A percentile compares a stretch with the other conserved stretches of the same genome.
Conservation (phyloP, 2,888 invertebrate species). For the Baronia brevicornis region DNA sequence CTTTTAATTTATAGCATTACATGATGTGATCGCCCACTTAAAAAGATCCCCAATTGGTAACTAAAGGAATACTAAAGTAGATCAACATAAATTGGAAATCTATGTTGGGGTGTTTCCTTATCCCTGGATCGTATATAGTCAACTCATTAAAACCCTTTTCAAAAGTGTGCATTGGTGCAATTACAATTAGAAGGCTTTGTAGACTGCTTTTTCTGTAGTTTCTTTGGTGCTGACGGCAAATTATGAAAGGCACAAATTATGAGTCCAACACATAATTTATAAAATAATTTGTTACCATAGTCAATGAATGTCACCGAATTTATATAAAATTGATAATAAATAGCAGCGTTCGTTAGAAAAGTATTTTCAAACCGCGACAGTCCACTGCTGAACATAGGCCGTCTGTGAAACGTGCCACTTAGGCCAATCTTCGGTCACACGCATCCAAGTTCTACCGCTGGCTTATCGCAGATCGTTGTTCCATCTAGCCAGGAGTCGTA, state of each 20-base stretch:
- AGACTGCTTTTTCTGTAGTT: slow-evolving; percentile 20
- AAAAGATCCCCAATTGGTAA: slow-evolving; percentile 19
- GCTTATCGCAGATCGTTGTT: too few species aligned
- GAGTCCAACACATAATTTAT: too few species aligned
- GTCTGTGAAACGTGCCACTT: too few species aligned
- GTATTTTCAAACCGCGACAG: too few species aligned
- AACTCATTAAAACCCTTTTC: slow-evolving; percentile 57
- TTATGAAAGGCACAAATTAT: slow-evolving; percentile 3
- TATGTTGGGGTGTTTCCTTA: slow-evolving; percentile 25
- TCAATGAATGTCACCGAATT: too few species aligned
- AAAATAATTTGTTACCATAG: too few species aligned
- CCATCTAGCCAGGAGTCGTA: too few species aligned
- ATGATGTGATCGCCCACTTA: slow-evolving; percentile 25
- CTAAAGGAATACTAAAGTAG: slow-evolving; percentile 14
- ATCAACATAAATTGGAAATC: slow-evolving; percentile 23
- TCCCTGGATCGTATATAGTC: slow-evolving; percentile 32
- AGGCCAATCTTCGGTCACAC: too few species aligned
- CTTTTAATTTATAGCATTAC: slow-evolving; percentile 13
- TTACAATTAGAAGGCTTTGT: slow-evolving; percentile 43
- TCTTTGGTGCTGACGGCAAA: slow-evolving; percentile 1
- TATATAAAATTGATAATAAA: too few species aligned
- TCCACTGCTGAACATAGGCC: too few species aligned
- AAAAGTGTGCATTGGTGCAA: slow-evolving; percentile 48
- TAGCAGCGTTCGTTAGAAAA: too few species aligned
- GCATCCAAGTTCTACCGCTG: too few species aligned